Evolutionary conservation across 2,797 vertebrate genomes (phyloP).

Genomic region (Crocidura indochinensis): DNA sequence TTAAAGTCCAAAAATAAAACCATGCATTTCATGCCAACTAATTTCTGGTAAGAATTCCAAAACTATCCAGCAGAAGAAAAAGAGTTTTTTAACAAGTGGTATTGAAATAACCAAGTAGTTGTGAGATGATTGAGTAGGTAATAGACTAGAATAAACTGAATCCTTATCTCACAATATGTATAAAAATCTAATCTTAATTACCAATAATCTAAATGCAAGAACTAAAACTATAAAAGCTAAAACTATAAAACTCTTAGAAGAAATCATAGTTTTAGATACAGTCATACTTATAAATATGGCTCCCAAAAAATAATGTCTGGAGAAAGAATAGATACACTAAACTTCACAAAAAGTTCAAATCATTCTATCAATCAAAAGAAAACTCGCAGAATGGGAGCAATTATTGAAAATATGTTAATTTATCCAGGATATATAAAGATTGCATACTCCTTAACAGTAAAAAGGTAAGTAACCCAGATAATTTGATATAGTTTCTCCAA

Average conservation of each 20-base stretch:
- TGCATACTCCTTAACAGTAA: background rate
- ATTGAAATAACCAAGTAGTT: background rate
- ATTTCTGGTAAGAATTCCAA: background rate
- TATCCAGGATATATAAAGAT: background rate
- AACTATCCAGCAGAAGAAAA: background rate
- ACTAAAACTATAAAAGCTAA: background rate
- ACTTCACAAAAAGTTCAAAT: background rate
- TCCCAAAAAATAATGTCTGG: background rate
- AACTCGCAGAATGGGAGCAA: background rate
- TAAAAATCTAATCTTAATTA: background rate
- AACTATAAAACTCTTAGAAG: background rate
- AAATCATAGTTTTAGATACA: background rate
- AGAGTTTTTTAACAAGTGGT: background rate
- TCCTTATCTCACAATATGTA: background rate
- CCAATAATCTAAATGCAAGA: background rate
- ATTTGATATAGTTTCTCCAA: conserved; percentile 8
- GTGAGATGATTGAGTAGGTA: background rate
- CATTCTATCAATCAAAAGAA: background rate
- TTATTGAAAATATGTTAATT: background rate
- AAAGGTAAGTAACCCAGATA: background rate
- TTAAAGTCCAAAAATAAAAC: background rate
- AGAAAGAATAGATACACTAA: background rate
- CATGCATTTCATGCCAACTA: background rate
- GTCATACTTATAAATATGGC: background rate
- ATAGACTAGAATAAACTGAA: background rate